Evolutionary conservation across 1,140 invertebrate species (phyloP).

Genomic region (Oncopeltus fasciatus): DNA sequence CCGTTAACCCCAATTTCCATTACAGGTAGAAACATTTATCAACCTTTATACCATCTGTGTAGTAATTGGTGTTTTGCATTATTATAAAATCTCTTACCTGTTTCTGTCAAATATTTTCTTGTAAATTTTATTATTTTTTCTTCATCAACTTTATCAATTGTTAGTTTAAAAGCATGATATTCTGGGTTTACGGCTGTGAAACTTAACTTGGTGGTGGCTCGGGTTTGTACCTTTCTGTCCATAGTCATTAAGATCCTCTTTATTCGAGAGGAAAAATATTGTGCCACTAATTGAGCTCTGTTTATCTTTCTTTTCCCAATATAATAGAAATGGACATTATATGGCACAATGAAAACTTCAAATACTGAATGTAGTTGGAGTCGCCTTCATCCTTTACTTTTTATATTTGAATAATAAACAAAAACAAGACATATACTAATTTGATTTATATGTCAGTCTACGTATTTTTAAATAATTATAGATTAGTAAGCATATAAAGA

Average conservation of each 20-base stretch:
- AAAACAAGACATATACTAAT: too few relatives aligned
- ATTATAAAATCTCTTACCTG: background rate
- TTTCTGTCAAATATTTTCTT: background rate
- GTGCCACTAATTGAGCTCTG: too few relatives aligned
- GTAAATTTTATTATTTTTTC: background rate
- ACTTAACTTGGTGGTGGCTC: constrained; percentile 8
- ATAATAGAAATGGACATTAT: too few relatives aligned
- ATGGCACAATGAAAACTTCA: too few relatives aligned
- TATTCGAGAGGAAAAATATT: too few relatives aligned
- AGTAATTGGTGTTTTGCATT: background rate
- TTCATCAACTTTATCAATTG: background rate
- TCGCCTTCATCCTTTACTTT: too few relatives aligned
- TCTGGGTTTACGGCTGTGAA: constrained; percentile 3
- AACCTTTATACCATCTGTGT: background rate
- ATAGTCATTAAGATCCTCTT: background rate
- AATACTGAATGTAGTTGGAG: too few relatives aligned
- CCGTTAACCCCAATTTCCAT: constrained; percentile 12
- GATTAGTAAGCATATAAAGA: too few relatives aligned
- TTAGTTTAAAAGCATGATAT: background rate
- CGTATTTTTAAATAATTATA: too few relatives aligned
- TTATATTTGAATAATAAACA: too few relatives aligned
- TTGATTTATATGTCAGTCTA: too few relatives aligned
- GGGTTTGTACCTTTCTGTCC: constrained; percentile 2
- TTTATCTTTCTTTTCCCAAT: too few relatives aligned
- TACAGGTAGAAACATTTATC: background rate